Conservation (phyloP, 1,140 invertebrate species). For the Helicoverpa armigera region DNA sequence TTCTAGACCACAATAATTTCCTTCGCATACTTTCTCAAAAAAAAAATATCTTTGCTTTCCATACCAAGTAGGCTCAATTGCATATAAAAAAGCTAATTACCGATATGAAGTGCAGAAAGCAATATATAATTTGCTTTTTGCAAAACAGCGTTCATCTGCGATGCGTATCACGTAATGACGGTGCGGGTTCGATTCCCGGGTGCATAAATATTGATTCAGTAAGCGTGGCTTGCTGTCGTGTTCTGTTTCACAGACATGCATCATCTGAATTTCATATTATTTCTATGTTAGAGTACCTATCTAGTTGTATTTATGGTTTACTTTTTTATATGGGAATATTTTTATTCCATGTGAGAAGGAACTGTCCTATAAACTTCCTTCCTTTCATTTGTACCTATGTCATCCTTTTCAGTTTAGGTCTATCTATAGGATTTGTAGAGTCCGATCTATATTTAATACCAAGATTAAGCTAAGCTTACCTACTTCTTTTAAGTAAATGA, state of each 20-base stretch:
- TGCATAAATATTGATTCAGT: conserved; percentile 47
- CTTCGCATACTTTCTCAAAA: not conserved
- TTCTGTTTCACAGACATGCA: conserved; percentile 41
- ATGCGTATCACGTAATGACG: conserved; percentile 40
- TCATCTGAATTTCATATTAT: conserved; percentile 2
- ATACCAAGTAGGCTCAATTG: not conserved
- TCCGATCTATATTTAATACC: too few relatives aligned
- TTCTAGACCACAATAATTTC: too few relatives aligned
- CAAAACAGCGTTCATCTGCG: conserved; percentile 25
- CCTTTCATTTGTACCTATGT: too few relatives aligned
- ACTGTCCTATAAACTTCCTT: too few relatives aligned
- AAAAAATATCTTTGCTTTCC: not conserved
- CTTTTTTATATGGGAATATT: not conserved
- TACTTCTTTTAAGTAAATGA: too few relatives aligned
- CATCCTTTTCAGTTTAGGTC: too few relatives aligned
- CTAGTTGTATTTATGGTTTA: too few relatives aligned
- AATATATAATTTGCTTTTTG: conserved; percentile 31
- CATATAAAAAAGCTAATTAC: conserved; percentile 4
- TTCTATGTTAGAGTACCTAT: too few relatives aligned
- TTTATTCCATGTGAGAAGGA: too few relatives aligned
- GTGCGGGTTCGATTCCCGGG: conserved; percentile 40
- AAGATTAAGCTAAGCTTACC: too few relatives aligned
- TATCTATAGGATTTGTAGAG: too few relatives aligned
- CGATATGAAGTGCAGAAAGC: conserved; percentile 28
- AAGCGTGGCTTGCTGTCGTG: conserved; percentile 42